Conservation (phyloP, 2,113 vertebrate species). For the Phyllostomus discolor region DNA sequence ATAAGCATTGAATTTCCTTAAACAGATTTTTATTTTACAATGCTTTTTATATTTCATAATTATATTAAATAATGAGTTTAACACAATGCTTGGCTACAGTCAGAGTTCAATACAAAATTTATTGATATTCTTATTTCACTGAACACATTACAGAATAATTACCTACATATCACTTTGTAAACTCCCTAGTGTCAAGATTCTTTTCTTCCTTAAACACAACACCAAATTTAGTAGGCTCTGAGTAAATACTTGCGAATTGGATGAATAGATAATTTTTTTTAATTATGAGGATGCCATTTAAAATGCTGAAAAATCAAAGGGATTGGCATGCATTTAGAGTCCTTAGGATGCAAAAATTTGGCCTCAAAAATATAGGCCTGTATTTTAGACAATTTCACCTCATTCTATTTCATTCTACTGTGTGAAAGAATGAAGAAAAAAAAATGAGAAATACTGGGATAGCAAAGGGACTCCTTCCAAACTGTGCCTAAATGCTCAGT, state of each 20-base stretch:
- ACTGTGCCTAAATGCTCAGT: not conserved
- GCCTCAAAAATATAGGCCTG: not conserved
- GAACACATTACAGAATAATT: not conserved
- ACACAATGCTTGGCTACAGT: not conserved
- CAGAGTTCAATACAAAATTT: not conserved
- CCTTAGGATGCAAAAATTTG: not conserved
- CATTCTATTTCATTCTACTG: not conserved
- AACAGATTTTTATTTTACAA: not conserved
- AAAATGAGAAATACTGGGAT: not conserved
- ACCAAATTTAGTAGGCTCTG: not conserved
- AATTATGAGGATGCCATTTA: not conserved
- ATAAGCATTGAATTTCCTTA: not conserved
- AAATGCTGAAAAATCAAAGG: not conserved
- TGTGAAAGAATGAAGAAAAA: not conserved
- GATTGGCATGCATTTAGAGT: not conserved
- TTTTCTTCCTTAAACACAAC: not conserved
- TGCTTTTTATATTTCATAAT: not conserved
- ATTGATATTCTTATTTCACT: not conserved
- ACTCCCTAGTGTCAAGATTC: not conserved
- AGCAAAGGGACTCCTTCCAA: not conserved
- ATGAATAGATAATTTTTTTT: not conserved
- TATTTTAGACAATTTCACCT: not conserved
- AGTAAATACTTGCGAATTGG: not conserved
- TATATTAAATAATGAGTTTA: not conserved
- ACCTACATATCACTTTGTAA: not conserved